phyloP scores from a whole-genome alignment of 1,140 invertebrate species.

The Tachypleus tridentatus region DNA sequence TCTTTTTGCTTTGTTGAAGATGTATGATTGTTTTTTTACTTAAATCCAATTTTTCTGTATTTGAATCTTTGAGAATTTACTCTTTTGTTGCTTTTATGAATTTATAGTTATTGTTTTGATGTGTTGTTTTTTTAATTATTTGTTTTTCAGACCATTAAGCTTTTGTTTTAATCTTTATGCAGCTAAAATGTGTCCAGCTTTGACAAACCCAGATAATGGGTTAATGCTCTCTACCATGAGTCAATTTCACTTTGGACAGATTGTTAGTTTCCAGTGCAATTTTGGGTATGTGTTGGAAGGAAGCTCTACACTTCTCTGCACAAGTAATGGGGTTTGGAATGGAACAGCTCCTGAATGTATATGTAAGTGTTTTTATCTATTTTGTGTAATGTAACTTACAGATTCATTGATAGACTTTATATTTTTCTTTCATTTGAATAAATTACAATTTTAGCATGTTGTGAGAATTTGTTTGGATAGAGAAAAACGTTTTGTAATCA shows the following conservation, averaged over 20 bases:
- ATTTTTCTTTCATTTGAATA: too few relatives aligned
- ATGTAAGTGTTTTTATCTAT: conserved; percentile 45
- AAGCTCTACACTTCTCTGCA: conserved; percentile 62
- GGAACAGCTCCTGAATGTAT: conserved; percentile 82
- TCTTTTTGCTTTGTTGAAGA: too few relatives aligned
- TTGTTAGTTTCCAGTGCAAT: conserved; percentile 83
- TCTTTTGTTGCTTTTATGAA: not conserved
- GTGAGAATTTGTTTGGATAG: too few relatives aligned
- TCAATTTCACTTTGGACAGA: conserved; percentile 77
- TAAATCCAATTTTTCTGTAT: too few relatives aligned
- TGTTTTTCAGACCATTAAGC: not conserved
- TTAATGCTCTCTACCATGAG: conserved; percentile 66
- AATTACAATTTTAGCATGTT: too few relatives aligned
- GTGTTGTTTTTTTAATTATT: conserved; percentile 8
- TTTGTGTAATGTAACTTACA: too few relatives aligned
- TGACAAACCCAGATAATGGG: conserved; percentile 77
- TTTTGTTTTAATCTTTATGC: conserved; percentile 2
- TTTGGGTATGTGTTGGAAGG: conserved; percentile 89
- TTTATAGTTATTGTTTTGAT: not conserved
- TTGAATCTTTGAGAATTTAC: too few relatives aligned
- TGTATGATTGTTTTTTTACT: too few relatives aligned
- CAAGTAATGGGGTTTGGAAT: conserved; percentile 84
- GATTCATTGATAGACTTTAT: too few relatives aligned
- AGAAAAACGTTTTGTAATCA: too few relatives aligned
- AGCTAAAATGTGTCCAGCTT: conserved; percentile 66